These are phyloP conservation scores for Cotesia typhae DNA, from an alignment of 1,140 invertebrate species.

Conservation along the genomic window DNA sequence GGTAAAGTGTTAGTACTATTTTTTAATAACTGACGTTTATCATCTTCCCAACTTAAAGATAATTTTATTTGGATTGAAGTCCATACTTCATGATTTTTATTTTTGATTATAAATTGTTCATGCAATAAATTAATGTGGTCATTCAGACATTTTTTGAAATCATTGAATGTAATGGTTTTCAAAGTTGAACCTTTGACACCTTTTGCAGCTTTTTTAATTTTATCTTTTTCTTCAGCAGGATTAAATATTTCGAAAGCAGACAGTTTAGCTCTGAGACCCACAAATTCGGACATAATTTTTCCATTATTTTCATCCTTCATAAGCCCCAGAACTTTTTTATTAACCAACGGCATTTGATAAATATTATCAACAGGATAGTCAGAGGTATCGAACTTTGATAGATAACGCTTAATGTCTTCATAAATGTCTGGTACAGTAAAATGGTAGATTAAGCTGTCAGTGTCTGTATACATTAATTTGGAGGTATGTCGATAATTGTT, in stretches of 20 bases:
- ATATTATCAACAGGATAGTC: slow-evolving; percentile 20
- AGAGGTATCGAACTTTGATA: too few relatives aligned
- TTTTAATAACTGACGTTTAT: too few relatives aligned
- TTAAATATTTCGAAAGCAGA: slow-evolving; percentile 22
- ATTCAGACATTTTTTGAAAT: slow-evolving; percentile 29
- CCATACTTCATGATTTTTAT: slow-evolving; percentile 13
- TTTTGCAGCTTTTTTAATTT: slow-evolving; percentile 31
- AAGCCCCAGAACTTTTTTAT: slow-evolving; percentile 35
- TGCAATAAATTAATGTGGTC: background rate
- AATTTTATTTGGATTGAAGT: slow-evolving; percentile 21
- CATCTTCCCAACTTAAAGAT: too few relatives aligned
- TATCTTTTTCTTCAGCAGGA: background rate
- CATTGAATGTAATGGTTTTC: slow-evolving; percentile 18
- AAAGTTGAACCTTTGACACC: slow-evolving; percentile 34
- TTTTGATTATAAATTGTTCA: background rate
- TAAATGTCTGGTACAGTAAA: too few relatives aligned
- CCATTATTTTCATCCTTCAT: slow-evolving; percentile 40
- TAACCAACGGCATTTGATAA: slow-evolving; percentile 30
- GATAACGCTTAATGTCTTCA: too few relatives aligned
- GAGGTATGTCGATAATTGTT: background rate
- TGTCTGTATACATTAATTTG: background rate
- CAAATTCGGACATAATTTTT: too few relatives aligned
- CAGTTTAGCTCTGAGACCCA: background rate
- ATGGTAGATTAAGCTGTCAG: slow-evolving; percentile 8
- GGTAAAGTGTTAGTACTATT: too few relatives aligned